A percentile compares a stretch with the other conserved stretches of the same genome.
These are phyloP conservation scores for Dermatophagoides farinae DNA, from an alignment of 1,140 invertebrate genomes.

Conservation along the genomic window DNA sequence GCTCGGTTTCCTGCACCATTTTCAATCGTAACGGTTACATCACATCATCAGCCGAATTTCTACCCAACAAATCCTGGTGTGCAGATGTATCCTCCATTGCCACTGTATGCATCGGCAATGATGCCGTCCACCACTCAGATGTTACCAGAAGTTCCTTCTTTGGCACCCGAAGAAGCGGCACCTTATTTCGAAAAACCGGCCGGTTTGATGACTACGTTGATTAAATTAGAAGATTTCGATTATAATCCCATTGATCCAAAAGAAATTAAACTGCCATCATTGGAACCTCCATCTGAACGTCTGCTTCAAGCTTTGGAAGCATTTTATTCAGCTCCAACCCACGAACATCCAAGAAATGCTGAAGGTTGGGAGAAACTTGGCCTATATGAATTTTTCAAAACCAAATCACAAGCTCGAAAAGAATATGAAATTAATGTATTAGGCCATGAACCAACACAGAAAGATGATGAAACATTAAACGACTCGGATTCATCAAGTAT, in stretches of 20 bases:
- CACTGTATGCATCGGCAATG: not conserved
- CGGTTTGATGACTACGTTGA: constrained; percentile 77
- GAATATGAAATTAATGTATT: constrained; percentile 47
- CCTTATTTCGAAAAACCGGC: constrained; percentile 92
- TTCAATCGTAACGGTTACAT: not conserved
- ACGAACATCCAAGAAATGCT: constrained; percentile 79
- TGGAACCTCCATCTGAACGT: constrained; percentile 73
- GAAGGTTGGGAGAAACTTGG: constrained; percentile 95
- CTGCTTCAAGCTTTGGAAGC: constrained; percentile 77
- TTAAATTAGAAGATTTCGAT: constrained; percentile 72
- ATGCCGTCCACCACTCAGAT: constrained; percentile 7
- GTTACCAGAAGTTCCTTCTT: not conserved
- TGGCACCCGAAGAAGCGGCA: constrained; percentile 32
- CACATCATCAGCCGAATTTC: not conserved
- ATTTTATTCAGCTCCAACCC: constrained; percentile 77
- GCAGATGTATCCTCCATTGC: not conserved
- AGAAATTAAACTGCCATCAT: constrained; percentile 69
- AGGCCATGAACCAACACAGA: not conserved
- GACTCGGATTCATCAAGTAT: not conserved
- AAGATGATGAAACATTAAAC: not conserved
- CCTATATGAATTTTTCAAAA: constrained; percentile 89
- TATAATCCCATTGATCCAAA: constrained; percentile 76
- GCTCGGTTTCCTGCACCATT: not conserved
- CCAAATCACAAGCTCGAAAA: constrained; percentile 71
- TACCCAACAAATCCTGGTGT: not conserved